These are phyloP conservation scores for Phymanthus crucifer DNA, from an alignment of 92 coral and sea anemone genomes.

Conservation along the genomic window DNA sequence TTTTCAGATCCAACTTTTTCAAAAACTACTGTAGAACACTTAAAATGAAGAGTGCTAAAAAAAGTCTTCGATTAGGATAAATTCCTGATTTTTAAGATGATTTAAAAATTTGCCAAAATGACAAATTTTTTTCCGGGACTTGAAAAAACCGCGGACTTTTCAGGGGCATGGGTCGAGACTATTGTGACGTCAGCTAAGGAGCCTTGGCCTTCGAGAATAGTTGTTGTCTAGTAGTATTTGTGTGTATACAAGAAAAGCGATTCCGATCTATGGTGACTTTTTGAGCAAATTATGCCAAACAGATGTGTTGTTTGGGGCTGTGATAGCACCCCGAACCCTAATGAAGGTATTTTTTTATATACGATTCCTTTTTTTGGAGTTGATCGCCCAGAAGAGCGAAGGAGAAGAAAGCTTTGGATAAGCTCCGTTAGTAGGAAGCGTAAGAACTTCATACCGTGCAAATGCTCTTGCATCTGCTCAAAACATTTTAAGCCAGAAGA, in stretches of 20 bases:
- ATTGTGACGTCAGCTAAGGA: not conserved
- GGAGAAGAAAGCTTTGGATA: no score
- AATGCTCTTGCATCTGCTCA: no score
- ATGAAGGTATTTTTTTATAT: not conserved
- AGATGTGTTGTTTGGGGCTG: not conserved
- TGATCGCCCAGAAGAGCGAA: no score
- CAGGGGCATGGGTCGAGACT: not conserved
- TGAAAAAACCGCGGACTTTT: not conserved
- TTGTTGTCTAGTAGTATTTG: not conserved
- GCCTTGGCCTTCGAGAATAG: not conserved
- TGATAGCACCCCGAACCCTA: not conserved
- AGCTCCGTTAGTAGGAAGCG: no score
- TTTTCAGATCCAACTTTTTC: not conserved
- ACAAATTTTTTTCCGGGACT: not conserved
- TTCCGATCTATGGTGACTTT: not conserved
- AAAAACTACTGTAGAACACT: not conserved
- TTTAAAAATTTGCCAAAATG: not conserved
- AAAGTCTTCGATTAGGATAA: not conserved
- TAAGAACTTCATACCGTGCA: no score
- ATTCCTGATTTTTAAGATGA: not conserved
- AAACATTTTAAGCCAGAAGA: no score
- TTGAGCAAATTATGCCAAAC: not conserved
- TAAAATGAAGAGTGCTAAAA: not conserved
- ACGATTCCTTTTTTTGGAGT: not conserved
- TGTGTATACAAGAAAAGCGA: not conserved